Conservation (phyloP, 1,140 invertebrate genomes). For the Lepidurus arcticus region DNA sequence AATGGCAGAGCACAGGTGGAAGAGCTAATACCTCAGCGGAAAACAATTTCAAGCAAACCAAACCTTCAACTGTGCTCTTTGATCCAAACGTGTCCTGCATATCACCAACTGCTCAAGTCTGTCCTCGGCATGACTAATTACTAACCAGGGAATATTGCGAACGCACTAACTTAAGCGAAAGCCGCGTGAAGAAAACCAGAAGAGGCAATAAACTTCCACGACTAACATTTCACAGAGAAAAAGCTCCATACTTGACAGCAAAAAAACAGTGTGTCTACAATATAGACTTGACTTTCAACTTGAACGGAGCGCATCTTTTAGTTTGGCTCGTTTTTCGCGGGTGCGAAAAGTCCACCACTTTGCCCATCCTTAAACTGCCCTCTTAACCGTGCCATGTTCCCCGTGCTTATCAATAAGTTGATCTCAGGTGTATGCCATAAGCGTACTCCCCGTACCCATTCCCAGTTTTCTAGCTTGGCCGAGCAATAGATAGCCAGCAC, state of each 20-base stretch:
- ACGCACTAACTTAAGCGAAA: not conserved
- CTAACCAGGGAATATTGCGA: not conserved
- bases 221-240: not conserved
- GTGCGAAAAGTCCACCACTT: too few relatives aligned
- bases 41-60: not conserved
- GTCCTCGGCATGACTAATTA: slow-evolving; percentile 16
- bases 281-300: too few relatives aligned
- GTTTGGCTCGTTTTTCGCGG: too few relatives aligned
- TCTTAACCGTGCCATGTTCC: too few relatives aligned
- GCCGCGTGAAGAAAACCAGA: not conserved
- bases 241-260: too few relatives aligned
- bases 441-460: too few relatives aligned
- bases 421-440: too few relatives aligned
- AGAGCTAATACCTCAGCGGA: not conserved
- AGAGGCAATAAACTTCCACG: not conserved
- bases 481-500: not conserved
- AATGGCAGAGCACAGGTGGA: not conserved
- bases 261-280: too few relatives aligned
- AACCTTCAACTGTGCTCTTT: not conserved
- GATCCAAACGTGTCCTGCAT: not conserved
- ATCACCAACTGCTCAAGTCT: not conserved
- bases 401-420: too few relatives aligned
- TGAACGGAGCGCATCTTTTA: too few relatives aligned
- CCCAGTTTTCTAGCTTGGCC: not conserved
- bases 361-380: too few relatives aligned